Conservation (phyloP, 1,140 invertebrate genomes). For the Lithobius niger region DNA sequence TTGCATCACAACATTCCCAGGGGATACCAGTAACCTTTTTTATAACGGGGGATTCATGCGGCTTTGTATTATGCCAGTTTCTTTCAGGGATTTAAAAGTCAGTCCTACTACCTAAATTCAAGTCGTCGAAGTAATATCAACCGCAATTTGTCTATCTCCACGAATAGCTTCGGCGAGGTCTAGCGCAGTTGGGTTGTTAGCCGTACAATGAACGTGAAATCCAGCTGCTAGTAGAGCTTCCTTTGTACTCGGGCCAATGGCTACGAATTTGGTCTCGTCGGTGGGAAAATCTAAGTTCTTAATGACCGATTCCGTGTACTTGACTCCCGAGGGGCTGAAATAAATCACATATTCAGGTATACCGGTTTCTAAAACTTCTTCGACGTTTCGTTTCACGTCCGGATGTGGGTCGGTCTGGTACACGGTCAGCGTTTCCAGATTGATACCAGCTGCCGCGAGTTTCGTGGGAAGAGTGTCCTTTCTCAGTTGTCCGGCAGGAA, state of each 20-base stretch:
- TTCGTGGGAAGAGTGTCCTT: slow-evolving; percentile 28
- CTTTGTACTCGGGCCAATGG: slow-evolving; percentile 35
- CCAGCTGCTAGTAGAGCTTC: slow-evolving; percentile 26
- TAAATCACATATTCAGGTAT: slow-evolving; percentile 31
- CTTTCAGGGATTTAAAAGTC: no score
- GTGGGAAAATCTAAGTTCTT: slow-evolving; percentile 21
- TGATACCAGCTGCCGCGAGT: slow-evolving; percentile 24
- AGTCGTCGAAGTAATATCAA: no score
- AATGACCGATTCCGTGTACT: slow-evolving; percentile 21
- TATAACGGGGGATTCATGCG: no score
- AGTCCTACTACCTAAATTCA: no score
- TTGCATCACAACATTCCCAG: no score
- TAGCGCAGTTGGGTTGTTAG: slow-evolving; percentile 27
- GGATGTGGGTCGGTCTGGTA: slow-evolving; percentile 30
- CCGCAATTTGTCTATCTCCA: no score
- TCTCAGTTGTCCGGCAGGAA: slow-evolving; percentile 35
- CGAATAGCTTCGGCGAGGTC: background rate
- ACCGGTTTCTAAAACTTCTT: slow-evolving; percentile 19
- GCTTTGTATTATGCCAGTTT: no score
- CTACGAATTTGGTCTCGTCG: slow-evolving; percentile 23
- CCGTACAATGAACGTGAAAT: slow-evolving; percentile 25
- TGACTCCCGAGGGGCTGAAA: slow-evolving; percentile 37
- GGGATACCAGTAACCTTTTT: no score
- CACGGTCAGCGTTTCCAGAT: slow-evolving; percentile 25
- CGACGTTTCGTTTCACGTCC: slow-evolving; percentile 25